Evolutionary conservation across 92 coral and sea anemone genomes (phyloP), one percentile per base, ranked within the genome.

Genomic region (Nematostella vectensis): DNA sequence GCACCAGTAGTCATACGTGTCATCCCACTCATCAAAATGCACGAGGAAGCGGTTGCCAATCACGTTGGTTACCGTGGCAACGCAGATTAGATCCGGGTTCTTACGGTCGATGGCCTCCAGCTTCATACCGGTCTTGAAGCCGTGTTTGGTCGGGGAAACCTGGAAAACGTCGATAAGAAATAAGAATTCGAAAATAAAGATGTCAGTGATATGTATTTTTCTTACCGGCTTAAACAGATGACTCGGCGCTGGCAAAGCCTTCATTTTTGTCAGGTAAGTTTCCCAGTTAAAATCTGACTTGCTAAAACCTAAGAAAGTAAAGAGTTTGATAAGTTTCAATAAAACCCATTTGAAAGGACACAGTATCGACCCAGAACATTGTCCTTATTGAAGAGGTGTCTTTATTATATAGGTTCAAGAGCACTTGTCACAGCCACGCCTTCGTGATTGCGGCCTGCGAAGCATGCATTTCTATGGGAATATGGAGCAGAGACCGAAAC

Each of bases 1-100:
- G 65, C 99, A 93, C 99, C 99, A 93, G 77, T 93, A 93, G 76
- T 93, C 99, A 33, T 93, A 93, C 33, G 99, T 87, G 48, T 93
- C 99, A 49, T 93, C 99, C 99, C 99, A 93, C 69, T 93, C 99
- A 29, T 93, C 99, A 63, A 93, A 93, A 50, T 93, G 99, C 24
- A 93, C 99, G 23, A 87, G 72, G 25, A 93, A 87, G 31, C 89
- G 81, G 71, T 87, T 78, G 48, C 96, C 99, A 78, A 93, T 88
- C 68, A 93, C 99, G 48, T 93, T 93, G 21, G 99, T 93, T 20
- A 93, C 99, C 52, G 99, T 87, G 29, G 96, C 95, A 52, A 93
- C 99, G 48, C 99, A 93, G 63, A 93, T 93, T 15, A 93, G 77
- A 70, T 93, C 99, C 29, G 99, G 99, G 68, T 93, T 93, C 76